phyloP scores from a whole-genome alignment of 2,888 invertebrate genomes.

The Volucella inanis region DNA sequence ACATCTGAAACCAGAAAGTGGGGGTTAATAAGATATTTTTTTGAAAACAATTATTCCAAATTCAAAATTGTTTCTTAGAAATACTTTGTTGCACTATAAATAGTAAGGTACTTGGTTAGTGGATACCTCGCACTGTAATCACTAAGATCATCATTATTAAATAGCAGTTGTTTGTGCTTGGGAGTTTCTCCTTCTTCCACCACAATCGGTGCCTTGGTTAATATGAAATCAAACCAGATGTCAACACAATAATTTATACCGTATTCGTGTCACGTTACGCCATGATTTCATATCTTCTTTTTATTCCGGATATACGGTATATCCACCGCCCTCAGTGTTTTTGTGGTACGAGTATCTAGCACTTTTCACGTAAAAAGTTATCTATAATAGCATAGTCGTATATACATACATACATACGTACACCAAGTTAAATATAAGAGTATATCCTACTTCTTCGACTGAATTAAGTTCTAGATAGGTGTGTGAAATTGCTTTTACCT shows the following conservation, averaged over 20 bases:
- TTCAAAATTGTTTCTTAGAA: too few relatives aligned
- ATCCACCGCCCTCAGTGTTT: conserved; percentile 1
- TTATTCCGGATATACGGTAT: not conserved
- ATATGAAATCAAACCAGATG: conserved; percentile 56
- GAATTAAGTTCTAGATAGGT: not conserved
- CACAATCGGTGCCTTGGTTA: conserved; percentile 20
- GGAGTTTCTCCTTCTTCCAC: not conserved
- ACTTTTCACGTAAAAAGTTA: conserved; percentile 3
- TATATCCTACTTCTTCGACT: conserved; percentile 3
- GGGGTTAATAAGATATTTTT: too few relatives aligned
- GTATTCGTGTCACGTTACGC: conserved; percentile 64
- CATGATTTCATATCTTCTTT: conserved; percentile 48
- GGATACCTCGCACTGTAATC: conserved; percentile 1
- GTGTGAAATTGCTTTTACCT: conserved; percentile 12
- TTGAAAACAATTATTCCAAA: too few relatives aligned
- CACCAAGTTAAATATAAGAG: not conserved
- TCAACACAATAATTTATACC: conserved; percentile 60
- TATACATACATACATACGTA: not conserved
- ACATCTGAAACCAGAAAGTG: too few relatives aligned
- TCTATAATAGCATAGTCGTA: too few relatives aligned
- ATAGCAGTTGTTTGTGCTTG: not conserved
- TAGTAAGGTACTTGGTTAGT: too few relatives aligned
- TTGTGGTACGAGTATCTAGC: not conserved
- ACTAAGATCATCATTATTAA: not conserved
- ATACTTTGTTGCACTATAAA: too few relatives aligned